Evolutionary conservation across 2,113 vertebrate genomes (phyloP).

Genomic region (Raphicerus campestris): DNA sequence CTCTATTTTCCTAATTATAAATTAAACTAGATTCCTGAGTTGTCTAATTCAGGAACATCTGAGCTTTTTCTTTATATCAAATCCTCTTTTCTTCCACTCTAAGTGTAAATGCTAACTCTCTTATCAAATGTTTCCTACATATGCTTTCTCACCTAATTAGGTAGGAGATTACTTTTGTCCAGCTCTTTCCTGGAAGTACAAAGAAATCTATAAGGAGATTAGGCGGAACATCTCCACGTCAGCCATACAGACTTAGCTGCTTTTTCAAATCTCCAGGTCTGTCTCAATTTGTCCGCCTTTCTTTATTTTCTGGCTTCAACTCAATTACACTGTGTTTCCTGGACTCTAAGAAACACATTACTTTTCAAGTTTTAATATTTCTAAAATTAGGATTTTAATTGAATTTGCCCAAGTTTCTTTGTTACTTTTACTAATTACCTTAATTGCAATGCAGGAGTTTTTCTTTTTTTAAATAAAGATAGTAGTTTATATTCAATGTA

Average conservation of each 20-base stretch:
- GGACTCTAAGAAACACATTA: neutral
- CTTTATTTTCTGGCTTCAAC: neutral
- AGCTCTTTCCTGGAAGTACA: neutral
- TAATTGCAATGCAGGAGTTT: neutral
- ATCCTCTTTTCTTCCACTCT: neutral
- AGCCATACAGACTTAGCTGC: neutral
- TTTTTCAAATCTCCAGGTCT: neutral
- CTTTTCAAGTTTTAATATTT: neutral
- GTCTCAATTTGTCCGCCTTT: neutral
- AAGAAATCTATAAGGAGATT: neutral
- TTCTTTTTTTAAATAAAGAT: neutral
- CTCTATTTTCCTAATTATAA: neutral
- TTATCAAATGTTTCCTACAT: neutral
- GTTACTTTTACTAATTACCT: neutral
- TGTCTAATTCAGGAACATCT: neutral
- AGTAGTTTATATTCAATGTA: neutral
- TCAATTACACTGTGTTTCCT: neutral
- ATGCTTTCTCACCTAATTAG: slow-evolving; percentile 15
- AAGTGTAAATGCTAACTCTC: slow-evolving; percentile 21
- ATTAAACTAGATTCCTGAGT: neutral
- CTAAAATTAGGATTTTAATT: neutral
- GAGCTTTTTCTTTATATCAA: neutral
- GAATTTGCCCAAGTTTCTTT: neutral
- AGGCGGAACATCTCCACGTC: neutral
- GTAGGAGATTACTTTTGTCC: slow-evolving; percentile 17